Evolutionary conservation across 2,888 invertebrate species (phyloP), one percentile per base, ranked within the genome.

Genomic region (Crepidodera aurea): DNA sequence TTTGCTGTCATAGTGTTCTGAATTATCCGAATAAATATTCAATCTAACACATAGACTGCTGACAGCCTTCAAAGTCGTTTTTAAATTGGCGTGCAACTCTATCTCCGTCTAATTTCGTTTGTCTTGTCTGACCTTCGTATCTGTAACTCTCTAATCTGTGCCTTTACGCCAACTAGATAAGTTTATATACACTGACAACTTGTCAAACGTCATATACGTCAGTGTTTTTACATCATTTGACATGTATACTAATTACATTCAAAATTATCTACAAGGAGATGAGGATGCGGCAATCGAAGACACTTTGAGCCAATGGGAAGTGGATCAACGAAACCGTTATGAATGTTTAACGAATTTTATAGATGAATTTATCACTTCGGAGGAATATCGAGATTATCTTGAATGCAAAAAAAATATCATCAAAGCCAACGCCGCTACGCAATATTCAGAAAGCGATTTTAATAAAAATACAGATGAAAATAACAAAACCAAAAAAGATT

Each of bases 361-460:
- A 13, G 67, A 71, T 7, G 71, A 73, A 46, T 73, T 73, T 51
- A 46, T 72, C 2, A 44, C 32, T 10, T 71, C 73, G 1, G 51
- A 67, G 25, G 73, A 73, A 60, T 73, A 71, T 54, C 19, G 58
- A n/a, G 58, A 66, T 2, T 73, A 73, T 50, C 10, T 69, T 1
- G 55, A 60, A 18, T 55, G 42, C 7, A 73, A 73, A 48, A 59
- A 34, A 32, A 64, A 57, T 27, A 69, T 71, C 18, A 50, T 46
- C 7, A 71, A 68, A 51, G 51, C 19, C 1, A 42, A 57, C 13
- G 50, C 8, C 1, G 18, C 39, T 1, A 67, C 63, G 0, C 71
- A 73, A 39, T 71, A 68, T 37, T 40, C 55, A 32, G 16, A 54
- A 37, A 55, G 48, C 5, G 69, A 71, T 60, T 39, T 63, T 1